Evolutionary conservation across 2,888 invertebrate species (phyloP), one percentile per base, ranked within the genome.

Genomic region (Cephus pulcher): DNA sequence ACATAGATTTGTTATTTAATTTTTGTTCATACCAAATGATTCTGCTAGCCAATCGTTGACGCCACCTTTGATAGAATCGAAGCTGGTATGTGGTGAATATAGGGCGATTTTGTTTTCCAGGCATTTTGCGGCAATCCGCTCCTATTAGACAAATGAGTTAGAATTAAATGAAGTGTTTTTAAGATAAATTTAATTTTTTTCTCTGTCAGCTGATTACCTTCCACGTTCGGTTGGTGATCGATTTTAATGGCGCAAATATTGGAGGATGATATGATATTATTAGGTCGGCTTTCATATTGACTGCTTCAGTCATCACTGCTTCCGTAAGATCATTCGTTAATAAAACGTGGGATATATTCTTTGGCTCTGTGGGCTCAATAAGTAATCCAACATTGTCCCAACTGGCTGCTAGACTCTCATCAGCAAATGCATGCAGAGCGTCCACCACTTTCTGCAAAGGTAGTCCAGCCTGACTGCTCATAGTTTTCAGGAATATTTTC

Each of bases 381-480:
- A 99, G 92, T 2, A 99, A 92, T 0, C 99, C 99, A 76, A 98
- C 98, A 92, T 99, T 99, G 90, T 99, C 99, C 98, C 98, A 99
- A 76, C 93, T 94, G 86, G 96, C 98, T 4, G 98, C 97, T 23
- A 96, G 92, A 2, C 93, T 91, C 56, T 94, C 90, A 12, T 96
- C 95, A 1, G 97, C 97, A 92, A 96, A 95, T 12, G 92, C 91
- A 86, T 96, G 94, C 80, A 98, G 92, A 77, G 92, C 93, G 15
- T 92, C 87, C 69, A 96, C 88, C 4, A 96, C 93, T 80, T 92
- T 91, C 30, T 87, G 87, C 80, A 95, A 86, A 11, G 93, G 86
- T 4, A 93, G 87, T 77, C 94, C 94, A 80, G 56, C 56, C 23
- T 56, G 56, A 9, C 56, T 56, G 56, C 23, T 56, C 56, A 56